These are phyloP conservation scores for Gallirallus australis DNA, from an alignment of 2,797 vertebrate genomes.

Conservation along the genomic window DNA sequence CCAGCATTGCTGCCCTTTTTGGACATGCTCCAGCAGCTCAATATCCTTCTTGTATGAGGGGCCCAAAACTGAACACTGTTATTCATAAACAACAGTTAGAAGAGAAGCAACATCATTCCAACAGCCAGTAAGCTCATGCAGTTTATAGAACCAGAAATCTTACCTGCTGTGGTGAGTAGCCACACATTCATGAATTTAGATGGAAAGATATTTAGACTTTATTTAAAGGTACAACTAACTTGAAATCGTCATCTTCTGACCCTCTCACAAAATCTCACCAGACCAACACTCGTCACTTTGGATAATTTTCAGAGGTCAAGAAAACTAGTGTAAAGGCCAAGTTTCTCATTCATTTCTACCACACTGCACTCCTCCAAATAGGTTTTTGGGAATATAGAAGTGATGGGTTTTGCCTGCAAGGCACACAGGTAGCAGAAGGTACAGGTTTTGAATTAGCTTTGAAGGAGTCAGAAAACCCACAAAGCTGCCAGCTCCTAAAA, in stretches of 20 bases:
- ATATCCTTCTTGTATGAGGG: no score
- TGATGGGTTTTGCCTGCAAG: background rate
- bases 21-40: no score
- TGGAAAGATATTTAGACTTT: background rate
- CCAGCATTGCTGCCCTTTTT: no score
- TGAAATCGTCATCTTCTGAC: background rate
- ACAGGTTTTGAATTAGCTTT: background rate
- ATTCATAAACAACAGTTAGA: background rate
- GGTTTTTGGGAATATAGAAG: background rate
- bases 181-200: accelerated
- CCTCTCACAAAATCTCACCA: background rate
- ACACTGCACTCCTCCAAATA: background rate
- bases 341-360: background rate
- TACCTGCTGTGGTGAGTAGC: background rate
- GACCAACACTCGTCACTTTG: background rate
- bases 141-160: background rate
- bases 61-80: no score
- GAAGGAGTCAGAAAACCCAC: background rate
- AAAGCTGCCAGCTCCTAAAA: conserved; percentile 15
- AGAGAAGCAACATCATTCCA: background rate
- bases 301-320: background rate
- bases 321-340: background rate
- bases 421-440: background rate
- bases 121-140: accelerated
- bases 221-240: background rate